Percentiles rank a stretch among this genome's conserved stretches.
Conservation (phyloP, 2,888 invertebrate genomes). For the Embidobia sp. region DNA sequence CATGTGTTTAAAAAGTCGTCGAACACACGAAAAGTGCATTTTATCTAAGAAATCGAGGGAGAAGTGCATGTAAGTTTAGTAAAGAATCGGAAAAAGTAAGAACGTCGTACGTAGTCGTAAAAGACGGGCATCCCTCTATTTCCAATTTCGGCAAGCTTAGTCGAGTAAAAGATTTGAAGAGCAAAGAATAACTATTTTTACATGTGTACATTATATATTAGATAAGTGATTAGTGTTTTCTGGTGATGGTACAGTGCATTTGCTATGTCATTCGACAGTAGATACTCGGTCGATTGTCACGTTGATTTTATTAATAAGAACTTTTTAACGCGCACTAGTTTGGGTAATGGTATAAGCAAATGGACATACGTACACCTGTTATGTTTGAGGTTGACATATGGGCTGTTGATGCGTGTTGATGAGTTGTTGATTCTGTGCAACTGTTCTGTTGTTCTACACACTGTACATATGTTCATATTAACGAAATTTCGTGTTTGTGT, state of each 20-base stretch:
- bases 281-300: slow-evolving; percentile 45
- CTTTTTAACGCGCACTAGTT: slow-evolving; percentile 63
- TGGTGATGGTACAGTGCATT: slow-evolving; percentile 82
- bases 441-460: slow-evolving; percentile 67
- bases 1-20: neutral
- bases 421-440: slow-evolving; percentile 70
- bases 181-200: slow-evolving; percentile 70
- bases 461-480: slow-evolving; percentile 67
- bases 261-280: slow-evolving; percentile 79
- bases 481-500: slow-evolving; percentile 46
- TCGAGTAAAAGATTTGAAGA: slow-evolving; percentile 74
- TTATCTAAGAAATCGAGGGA: slow-evolving; percentile 79
- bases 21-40: slow-evolving; percentile 70
- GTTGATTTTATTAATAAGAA: slow-evolving; percentile 32
- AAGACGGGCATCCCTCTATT: slow-evolving; percentile 81
- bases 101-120: slow-evolving; percentile 77
- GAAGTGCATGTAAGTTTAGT: slow-evolving; percentile 80
- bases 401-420: slow-evolving; percentile 72
- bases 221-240: slow-evolving; percentile 77
- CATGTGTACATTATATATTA: slow-evolving; percentile 69
- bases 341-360: slow-evolving; percentile 77
- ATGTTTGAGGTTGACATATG: slow-evolving; percentile 74
- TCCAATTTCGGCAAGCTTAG: slow-evolving; percentile 80
- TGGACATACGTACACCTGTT: slow-evolving; percentile 75
- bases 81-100: slow-evolving; percentile 74